Evolutionary conservation across 64 coral and sea anemone species (phyloP).

Genomic region (Porites australiensis): DNA sequence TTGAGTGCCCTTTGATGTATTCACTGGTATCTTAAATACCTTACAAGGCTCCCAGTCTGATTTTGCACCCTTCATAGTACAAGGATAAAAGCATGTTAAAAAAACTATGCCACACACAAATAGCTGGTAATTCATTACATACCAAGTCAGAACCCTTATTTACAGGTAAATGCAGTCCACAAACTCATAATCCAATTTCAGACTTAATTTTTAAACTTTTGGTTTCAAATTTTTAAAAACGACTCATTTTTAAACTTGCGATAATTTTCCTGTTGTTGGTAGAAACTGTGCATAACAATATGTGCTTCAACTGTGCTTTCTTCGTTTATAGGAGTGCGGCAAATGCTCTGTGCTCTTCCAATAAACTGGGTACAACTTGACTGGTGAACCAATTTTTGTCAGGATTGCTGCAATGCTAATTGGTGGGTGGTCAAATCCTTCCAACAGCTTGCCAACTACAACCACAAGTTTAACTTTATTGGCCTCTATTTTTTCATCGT

Average conservation of each 20-base stretch:
- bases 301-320: neutral
- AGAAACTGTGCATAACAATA: conserved; percentile 8
- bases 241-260: neutral
- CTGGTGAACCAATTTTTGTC: conserved; percentile 18
- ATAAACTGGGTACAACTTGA: conserved; percentile 62
- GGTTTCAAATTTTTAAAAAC: no score
- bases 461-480: conserved; percentile 59
- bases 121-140: no score
- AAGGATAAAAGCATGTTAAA: no score
- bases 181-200: no score
- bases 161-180: no score
- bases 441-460: conserved; percentile 23
- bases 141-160: no score
- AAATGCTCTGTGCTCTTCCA: conserved; percentile 56
- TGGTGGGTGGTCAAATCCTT: conserved; percentile 71
- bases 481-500: neutral
- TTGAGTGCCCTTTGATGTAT: no score
- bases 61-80: no score
- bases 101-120: no score
- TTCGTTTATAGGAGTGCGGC: neutral
- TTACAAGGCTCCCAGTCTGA: no score
- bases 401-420: conserved; percentile 57
- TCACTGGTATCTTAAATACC: no score
- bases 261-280: neutral
- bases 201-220: no score